Evolutionary conservation across 2,888 invertebrate genomes (phyloP).

Genomic region (Geotrupes spiniger): DNA sequence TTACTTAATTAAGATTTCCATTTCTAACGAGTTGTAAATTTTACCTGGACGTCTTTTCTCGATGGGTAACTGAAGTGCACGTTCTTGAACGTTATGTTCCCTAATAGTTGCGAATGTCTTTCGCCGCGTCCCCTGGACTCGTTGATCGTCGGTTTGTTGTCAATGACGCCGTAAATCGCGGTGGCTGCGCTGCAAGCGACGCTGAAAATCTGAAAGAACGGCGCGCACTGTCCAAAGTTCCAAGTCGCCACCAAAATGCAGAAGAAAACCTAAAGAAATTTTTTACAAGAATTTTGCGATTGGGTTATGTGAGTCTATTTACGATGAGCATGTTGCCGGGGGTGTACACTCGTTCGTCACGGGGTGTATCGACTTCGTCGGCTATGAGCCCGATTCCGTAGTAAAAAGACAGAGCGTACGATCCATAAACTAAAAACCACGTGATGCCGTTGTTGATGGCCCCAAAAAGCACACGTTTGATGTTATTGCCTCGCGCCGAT

Average conservation of each 20-base stretch:
- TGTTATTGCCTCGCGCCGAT: slow-evolving; percentile 63
- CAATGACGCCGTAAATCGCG: slow-evolving; percentile 74
- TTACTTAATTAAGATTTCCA: not conserved
- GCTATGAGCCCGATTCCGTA: slow-evolving; percentile 73
- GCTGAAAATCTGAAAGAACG: slow-evolving; percentile 77
- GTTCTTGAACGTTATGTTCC: slow-evolving; percentile 68
- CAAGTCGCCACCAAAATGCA: slow-evolving; percentile 70
- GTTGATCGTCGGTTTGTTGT: slow-evolving; percentile 73
- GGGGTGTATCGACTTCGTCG: slow-evolving; percentile 56
- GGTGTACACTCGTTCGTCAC: slow-evolving; percentile 57
- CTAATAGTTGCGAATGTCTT: slow-evolving; percentile 56
- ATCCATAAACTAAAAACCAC: slow-evolving; percentile 74
- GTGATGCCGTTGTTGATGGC: slow-evolving; percentile 68
- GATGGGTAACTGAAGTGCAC: slow-evolving; percentile 81
- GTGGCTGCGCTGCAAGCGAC: slow-evolving; percentile 77
- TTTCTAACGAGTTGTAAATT: too few relatives aligned
- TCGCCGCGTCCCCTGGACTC: slow-evolving; percentile 62
- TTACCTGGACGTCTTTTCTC: slow-evolving; percentile 68
- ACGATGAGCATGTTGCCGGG: slow-evolving; percentile 71
- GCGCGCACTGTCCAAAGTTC: slow-evolving; percentile 80
- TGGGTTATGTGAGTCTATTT: slow-evolving; percentile 35
- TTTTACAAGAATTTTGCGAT: too few relatives aligned
- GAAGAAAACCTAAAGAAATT: slow-evolving; percentile 74
- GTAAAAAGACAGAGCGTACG: slow-evolving; percentile 76
- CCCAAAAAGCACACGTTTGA: slow-evolving; percentile 62